These are phyloP conservation scores for Aleiodes leptofemur DNA, from an alignment of 2,888 invertebrate genomes.

Conservation along the genomic window DNA sequence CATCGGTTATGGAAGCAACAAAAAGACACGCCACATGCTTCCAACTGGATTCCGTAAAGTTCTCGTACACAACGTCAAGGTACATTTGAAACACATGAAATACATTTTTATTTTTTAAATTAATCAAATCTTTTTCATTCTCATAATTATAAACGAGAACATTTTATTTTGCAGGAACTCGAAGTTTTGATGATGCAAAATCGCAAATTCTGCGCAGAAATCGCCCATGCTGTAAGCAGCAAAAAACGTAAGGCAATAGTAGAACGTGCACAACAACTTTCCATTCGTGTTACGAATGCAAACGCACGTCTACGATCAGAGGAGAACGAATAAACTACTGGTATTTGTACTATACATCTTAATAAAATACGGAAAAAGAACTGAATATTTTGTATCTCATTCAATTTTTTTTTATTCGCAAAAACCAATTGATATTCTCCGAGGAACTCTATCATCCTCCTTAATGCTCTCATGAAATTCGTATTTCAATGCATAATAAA, in stretches of 20 bases:
- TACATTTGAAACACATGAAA: slow-evolving; percentile 72
- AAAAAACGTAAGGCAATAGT: slow-evolving; percentile 97
- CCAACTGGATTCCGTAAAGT: slow-evolving; percentile 99
- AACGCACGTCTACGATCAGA: slow-evolving; percentile 97
- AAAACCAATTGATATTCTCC: not conserved
- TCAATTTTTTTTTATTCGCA: not conserved
- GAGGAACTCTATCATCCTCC: not conserved
- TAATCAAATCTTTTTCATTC: slow-evolving; percentile 9
- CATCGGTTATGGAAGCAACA: slow-evolving; percentile 98
- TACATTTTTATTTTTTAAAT: not conserved
- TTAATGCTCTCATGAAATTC: too few relatives aligned
- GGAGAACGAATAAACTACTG: slow-evolving; percentile 92
- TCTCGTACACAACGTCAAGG: slow-evolving; percentile 90
- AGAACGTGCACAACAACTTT: slow-evolving; percentile 96
- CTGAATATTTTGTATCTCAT: slow-evolving; percentile 36
- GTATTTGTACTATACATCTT: slow-evolving; percentile 48
- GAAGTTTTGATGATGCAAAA: slow-evolving; percentile 99
- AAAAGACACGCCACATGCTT: slow-evolving; percentile 96
- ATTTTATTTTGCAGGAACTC: slow-evolving; percentile 82
- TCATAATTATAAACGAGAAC: too few relatives aligned
- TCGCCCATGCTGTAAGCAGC: slow-evolving; percentile 98
- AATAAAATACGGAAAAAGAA: slow-evolving; percentile 39
- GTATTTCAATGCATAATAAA: too few relatives aligned
- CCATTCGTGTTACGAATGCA: slow-evolving; percentile 96
- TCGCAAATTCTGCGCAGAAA: slow-evolving; percentile 97